phyloP scores from a whole-genome alignment of 1,140 invertebrate species.

The Hypothenemus hampei region DNA sequence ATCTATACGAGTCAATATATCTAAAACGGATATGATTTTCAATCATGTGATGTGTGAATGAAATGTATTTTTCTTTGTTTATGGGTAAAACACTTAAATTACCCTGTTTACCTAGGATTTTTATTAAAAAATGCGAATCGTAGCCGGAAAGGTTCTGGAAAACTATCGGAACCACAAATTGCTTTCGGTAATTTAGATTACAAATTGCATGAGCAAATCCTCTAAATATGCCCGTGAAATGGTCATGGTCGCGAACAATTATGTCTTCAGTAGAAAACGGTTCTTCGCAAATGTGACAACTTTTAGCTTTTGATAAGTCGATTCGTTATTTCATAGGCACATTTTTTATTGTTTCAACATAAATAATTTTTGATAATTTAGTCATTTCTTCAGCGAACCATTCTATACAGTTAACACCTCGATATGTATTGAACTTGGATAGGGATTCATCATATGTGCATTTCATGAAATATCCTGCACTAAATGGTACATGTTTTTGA shows the following conservation, averaged over 20 bases:
- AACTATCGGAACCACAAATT: conserved; percentile 31
- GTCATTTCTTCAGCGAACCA: conserved; percentile 30
- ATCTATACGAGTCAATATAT: conserved; percentile 31
- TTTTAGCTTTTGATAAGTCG: conserved; percentile 1
- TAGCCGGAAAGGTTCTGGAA: conserved; percentile 30
- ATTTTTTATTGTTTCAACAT: conserved; percentile 27
- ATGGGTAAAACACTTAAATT: conserved; percentile 23
- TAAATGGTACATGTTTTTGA: conserved; percentile 40
- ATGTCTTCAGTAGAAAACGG: conserved; percentile 24
- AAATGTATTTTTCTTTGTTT: conserved; percentile 32
- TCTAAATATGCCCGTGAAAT: no score
- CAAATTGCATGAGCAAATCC: conserved; percentile 42
- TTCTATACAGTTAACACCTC: conserved; percentile 34
- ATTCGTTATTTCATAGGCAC: conserved; percentile 18
- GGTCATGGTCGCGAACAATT: conserved; percentile 39
- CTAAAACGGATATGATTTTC: conserved; percentile 16
- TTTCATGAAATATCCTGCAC: conserved; percentile 26
- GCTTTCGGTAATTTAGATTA: conserved; percentile 42
- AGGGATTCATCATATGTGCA: conserved; percentile 30
- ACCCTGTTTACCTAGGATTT: conserved; percentile 12
- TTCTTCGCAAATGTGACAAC: conserved; percentile 40
- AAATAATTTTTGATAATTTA: conserved; percentile 28
- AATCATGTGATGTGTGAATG: conserved; percentile 20
- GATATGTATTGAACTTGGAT: no score
- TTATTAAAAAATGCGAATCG: conserved; percentile 29